Evolutionary conservation across 2,888 invertebrate genomes (phyloP).

Genomic region (Xanthostigma xanthostigma): DNA sequence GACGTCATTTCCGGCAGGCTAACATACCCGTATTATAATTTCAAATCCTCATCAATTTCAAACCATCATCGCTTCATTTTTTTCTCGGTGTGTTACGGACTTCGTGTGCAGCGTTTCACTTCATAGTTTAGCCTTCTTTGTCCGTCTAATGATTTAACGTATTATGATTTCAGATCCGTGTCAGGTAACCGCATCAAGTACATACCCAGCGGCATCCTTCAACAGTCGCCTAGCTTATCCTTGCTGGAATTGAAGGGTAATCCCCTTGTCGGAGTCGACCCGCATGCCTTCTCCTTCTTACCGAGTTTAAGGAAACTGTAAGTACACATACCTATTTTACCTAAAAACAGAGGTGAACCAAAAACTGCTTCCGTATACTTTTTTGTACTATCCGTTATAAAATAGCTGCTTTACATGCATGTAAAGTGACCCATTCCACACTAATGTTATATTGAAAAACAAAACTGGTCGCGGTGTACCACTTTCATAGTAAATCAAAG

Average conservation of each 20-base stretch:
- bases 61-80: too few relatives aligned
- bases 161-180: slow-evolving; percentile 45
- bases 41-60: too few relatives aligned
- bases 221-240: slow-evolving; percentile 49
- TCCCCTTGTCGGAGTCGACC: slow-evolving; percentile 56
- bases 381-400: too few relatives aligned
- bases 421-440: not conserved
- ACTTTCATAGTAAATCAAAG: too few relatives aligned
- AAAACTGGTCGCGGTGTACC: not conserved
- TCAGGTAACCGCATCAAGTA: slow-evolving; percentile 69
- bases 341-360: too few relatives aligned
- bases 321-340: slow-evolving; percentile 26
- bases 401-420: slow-evolving; percentile 9
- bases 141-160: too few relatives aligned
- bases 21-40: too few relatives aligned
- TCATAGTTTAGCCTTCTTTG: too few relatives aligned
- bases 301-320: slow-evolving; percentile 66
- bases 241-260: slow-evolving; percentile 73
- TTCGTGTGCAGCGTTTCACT: too few relatives aligned
- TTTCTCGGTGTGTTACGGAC: too few relatives aligned
- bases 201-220: slow-evolving; percentile 55
- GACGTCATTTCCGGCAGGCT: too few relatives aligned
- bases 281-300: slow-evolving; percentile 57
- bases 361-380: slow-evolving; percentile 13
- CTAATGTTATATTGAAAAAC: not conserved